Conservation (phyloP, 2,888 invertebrate species). For the Hypsopygia costalis region DNA sequence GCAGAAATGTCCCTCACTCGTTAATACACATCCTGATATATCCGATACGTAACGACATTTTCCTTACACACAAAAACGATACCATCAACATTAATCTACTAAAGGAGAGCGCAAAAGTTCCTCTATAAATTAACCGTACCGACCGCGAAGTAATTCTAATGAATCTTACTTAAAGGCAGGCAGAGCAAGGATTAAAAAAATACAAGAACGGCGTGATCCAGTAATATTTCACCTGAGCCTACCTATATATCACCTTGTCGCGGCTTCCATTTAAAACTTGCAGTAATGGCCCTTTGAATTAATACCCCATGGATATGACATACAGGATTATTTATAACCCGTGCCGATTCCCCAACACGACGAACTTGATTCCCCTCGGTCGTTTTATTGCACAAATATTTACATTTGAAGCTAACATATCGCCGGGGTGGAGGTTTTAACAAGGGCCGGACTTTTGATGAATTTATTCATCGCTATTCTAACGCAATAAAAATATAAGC, state of each 20-base stretch:
- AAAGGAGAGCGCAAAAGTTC: neutral
- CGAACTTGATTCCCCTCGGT: constrained; percentile 2
- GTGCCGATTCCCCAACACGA: constrained; percentile 26
- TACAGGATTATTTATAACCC: constrained; percentile 47
- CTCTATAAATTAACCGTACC: constrained; percentile 18
- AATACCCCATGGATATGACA: constrained; percentile 53
- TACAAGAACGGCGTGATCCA: constrained; percentile 23
- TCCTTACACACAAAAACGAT: neutral
- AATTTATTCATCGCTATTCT: constrained; percentile 5
- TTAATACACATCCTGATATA: too few relatives aligned
- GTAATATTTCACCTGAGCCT: constrained; percentile 42
- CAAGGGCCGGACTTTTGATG: constrained; percentile 5
- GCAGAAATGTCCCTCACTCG: too few relatives aligned
- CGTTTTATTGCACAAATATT: constrained; percentile 3
- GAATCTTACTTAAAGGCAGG: constrained; percentile 26
- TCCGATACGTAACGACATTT: too few relatives aligned
- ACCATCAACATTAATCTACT: neutral
- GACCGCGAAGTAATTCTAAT: constrained; percentile 21
- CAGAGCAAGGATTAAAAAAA: constrained; percentile 31
- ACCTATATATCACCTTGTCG: constrained; percentile 48
- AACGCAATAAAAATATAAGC: neutral
- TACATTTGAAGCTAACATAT: neutral
- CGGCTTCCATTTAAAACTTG: constrained; percentile 57
- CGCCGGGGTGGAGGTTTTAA: neutral
- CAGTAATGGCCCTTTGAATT: constrained; percentile 62